Conservation (phyloP, 2,888 invertebrate genomes). For the Sympetrum striolatum region DNA sequence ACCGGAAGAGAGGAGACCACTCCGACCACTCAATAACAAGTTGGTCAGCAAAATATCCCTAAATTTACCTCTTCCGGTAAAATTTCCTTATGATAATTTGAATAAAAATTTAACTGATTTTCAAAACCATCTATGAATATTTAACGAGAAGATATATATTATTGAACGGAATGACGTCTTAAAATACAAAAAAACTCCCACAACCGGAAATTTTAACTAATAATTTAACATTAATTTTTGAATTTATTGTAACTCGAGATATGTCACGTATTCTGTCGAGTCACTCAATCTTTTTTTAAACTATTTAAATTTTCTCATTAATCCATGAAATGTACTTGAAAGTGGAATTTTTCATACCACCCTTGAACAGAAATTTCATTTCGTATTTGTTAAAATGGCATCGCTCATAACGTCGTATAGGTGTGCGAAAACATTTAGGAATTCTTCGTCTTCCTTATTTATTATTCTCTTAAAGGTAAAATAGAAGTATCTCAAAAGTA, state of each 20-base stretch:
- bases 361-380: background rate
- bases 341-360: background rate
- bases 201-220: background rate
- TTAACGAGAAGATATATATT: background rate
- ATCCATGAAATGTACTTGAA: background rate
- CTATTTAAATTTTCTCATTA: background rate
- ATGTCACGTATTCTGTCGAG: background rate
- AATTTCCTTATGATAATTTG: too few relatives aligned
- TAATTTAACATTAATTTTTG: background rate
- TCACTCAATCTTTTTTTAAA: background rate
- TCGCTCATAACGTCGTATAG: background rate
- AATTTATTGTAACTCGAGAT: background rate
- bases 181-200: background rate
- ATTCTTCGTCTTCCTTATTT: background rate
- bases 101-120: background rate
- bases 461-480: background rate
- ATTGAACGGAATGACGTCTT: too few relatives aligned
- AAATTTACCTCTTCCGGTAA: too few relatives aligned
- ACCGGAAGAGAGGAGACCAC: background rate
- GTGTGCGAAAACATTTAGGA: background rate
- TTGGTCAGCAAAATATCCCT: background rate
- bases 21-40: background rate
- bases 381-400: constrained; percentile 20
- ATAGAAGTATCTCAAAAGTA: background rate
- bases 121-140: background rate